Base-by-base conservation (phyloP, 2,888 invertebrate genomes). In the Andricus quercusramuli region DNA sequence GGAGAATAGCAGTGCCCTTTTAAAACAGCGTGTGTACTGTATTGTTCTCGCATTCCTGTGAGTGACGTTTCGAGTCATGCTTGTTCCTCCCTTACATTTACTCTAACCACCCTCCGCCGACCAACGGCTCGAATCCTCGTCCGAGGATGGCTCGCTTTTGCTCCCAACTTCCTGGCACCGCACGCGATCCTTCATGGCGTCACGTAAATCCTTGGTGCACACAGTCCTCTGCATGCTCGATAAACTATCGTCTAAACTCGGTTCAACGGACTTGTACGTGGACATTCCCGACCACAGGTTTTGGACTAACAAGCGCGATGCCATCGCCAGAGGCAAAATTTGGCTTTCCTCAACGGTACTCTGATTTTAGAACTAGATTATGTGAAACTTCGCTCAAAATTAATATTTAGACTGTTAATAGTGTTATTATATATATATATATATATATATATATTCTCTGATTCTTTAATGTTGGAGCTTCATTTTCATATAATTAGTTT, bases 211-310 rank as follows among this genome's bases (percentile, higher is more conserved):
- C 79, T 70, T 22, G 77, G 79, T 65, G 82, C 78, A 82, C 78
- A 83, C 82, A 83, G 78, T 82, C 67, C 80, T 78, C 79, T 81
- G 66, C 80, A 78, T 74, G 79, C 81, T 80, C 82, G 66, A 64
- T 78, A 79, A 79, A 79, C 84, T 82, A 81, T 79, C 80, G 81
- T 70, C 79, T 80, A 79, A 84, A 83, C 81, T 80, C 80, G 84
- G 85, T 84, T 82, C 85, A 84, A 83, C 84, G 83, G 83, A 84
- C 85, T 86, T 79, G 82, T 79, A 66, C 77, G 79, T 79, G 85
- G 79, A 81, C 84, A 82, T 84, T 83, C 80, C 82, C 77, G 81
- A 81, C 84, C 79, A 80, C 83, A 84, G 83, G 78, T 83, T 82
- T 83, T 70, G 81, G 81, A 79, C 64, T 76, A 79, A 82, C 81